Base-by-base conservation (phyloP, 1,140 invertebrate species). In the Mycetomoellerius zeteki region DNA sequence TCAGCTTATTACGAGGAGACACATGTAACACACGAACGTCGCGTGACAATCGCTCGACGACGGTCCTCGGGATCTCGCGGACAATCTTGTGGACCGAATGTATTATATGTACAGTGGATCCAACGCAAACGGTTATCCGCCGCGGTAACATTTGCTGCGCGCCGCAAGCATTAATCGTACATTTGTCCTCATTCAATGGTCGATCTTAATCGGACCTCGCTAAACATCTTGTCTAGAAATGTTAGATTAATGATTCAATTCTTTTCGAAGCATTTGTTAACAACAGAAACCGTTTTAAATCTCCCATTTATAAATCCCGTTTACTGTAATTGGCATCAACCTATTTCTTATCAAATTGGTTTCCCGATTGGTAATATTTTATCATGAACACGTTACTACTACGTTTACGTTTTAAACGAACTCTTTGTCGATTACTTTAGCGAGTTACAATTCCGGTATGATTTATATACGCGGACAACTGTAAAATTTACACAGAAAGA, bases 1-100 rank as follows among this genome's bases (percentile, higher is more conserved):
- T 2, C n/a, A 37, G 54, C 24, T 80, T 76, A 71, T 67, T 82
- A 65, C 27, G 10, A 30, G 33, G 19, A 43, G 88, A 60, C 88
- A 90, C 88, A 90, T 85, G 77, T 86, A 85, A 54, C 73, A 47
- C 73, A 75, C 67, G n/a, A 52, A 86, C 71, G 50, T 75, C 54
- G 60, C 58, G 60, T 58, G 73, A 78, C 87, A 58, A 88, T 87
- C 62, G 19, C 54, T 62, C 65, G n/a, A 27, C 24, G 33, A 5
- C 56, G 52, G 14, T 30, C 37, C 58, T 64, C 37, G 75, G 27
- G 37, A 64, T 69, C 64, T 72, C 30, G 30, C 0, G 33, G 21
- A 67, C 14, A 43, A 21, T 21, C 21, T 43, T 16, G 10, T 54
- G 47, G 19, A 56, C 33, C 52, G 30, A 30, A 43, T 2, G 19